Conservation (phyloP, 2,797 vertebrate species). For the Pipistrellus pipistrellus region DNA sequence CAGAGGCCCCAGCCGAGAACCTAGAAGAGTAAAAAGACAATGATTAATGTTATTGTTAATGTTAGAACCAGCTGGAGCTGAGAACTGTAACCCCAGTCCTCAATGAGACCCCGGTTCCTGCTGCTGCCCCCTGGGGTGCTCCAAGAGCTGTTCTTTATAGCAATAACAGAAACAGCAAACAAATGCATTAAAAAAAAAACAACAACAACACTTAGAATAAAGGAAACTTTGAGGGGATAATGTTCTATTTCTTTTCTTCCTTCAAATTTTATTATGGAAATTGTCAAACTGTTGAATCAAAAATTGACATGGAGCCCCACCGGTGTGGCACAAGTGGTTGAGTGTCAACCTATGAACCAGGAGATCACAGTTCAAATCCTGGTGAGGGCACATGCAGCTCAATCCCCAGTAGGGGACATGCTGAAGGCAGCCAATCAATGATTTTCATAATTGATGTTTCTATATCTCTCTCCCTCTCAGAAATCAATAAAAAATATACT, state of each 20-base stretch:
- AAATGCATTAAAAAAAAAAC: not conserved
- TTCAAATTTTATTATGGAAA: not conserved
- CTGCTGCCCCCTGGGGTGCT: not conserved
- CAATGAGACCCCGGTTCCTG: not conserved
- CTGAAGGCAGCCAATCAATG: too few species aligned
- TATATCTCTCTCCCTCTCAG: too few species aligned
- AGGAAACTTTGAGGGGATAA: not conserved
- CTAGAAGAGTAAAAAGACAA: not conserved
- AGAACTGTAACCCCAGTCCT: not conserved
- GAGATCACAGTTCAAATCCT: too few species aligned
- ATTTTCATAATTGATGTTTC: too few species aligned
- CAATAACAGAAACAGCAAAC: not conserved
- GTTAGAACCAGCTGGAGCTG: not conserved
- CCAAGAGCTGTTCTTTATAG: not conserved
- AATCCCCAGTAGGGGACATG: too few species aligned
- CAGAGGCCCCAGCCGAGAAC: not conserved
- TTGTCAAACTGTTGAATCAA: constrained; percentile 15
- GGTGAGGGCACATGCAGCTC: too few species aligned
- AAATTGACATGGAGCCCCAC: not conserved
- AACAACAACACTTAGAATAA: not conserved
- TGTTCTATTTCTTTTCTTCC: not conserved
- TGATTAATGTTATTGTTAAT: too few species aligned
- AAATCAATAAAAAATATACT: too few species aligned
- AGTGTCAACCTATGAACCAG: too few species aligned
- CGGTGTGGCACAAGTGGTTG: too few species aligned